phyloP scores from a whole-genome alignment of 2,113 vertebrate species.

The Caloenas nicobarica region DNA sequence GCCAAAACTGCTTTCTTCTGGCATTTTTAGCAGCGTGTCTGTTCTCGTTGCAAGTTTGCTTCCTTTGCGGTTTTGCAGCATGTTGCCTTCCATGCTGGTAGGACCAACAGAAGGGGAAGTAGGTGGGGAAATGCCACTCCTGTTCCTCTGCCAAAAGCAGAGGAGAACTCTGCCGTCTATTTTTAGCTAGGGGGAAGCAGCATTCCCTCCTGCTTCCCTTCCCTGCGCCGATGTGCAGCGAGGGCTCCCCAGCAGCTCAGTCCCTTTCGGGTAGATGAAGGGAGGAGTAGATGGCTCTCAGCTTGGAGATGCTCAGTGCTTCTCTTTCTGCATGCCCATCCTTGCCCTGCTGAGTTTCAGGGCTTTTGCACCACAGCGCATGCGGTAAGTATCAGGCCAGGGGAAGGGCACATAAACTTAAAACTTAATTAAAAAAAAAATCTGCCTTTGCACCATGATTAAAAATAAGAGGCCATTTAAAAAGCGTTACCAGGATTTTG shows the following conservation, averaged over 20 bases:
- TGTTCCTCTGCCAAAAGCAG: conserved; percentile 48
- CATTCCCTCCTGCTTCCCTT: conserved; percentile 57
- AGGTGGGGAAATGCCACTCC: conserved; percentile 51
- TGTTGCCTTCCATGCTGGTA: conserved; percentile 7
- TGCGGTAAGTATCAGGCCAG: background rate
- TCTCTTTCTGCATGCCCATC: background rate
- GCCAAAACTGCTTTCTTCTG: conserved; percentile 2
- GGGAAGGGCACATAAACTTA: background rate
- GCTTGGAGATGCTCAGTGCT: background rate
- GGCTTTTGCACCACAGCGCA: background rate
- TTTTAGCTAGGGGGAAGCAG: conserved; percentile 41
- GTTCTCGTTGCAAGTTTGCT: conserved; percentile 10
- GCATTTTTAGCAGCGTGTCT: background rate
- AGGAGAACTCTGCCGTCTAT: conserved; percentile 42
- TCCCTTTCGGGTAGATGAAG: background rate
- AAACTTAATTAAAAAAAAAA: background rate
- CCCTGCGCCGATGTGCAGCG: background rate
- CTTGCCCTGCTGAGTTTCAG: background rate
- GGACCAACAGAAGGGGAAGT: conserved; percentile 47
- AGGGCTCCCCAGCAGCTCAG: background rate
- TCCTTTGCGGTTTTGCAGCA: conserved; percentile 49
- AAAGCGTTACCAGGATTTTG: background rate
- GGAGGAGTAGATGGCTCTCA: background rate
- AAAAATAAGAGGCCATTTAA: background rate
- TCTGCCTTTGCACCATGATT: background rate